Evolutionary conservation across 2,888 invertebrate species (phyloP), one percentile per base, ranked within the genome.

Genomic region (Trichogramma evanescens): DNA sequence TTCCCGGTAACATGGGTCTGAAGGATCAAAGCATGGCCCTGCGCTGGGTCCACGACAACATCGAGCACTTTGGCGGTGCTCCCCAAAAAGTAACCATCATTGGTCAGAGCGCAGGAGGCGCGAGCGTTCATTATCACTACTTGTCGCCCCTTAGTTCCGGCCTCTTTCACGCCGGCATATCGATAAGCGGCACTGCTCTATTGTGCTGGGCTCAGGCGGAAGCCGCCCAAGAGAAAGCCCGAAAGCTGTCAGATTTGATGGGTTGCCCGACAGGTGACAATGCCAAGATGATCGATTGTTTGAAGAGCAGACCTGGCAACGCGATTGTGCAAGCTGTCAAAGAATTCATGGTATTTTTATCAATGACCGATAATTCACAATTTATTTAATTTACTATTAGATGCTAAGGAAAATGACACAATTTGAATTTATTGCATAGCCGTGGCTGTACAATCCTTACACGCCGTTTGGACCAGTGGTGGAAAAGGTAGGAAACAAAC

Each of bases 401-500:
- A 44, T 4, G 10, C 45, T 43, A 26, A 50, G 50, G 9, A 45
- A 3, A 50, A 40, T 50, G 38, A 43, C 6, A 43, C 40, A 40
- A 13, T 43, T 38, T 26, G 4, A 42, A 42, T 42, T 4, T 40
- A 56, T 42, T 49, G 8, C 41, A 41, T 10, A 83, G 82, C 80
- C 82, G 26, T 84, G 81, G 79, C 74, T 85, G 13, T 86, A 86
- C 69, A 83, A 85, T 73, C 84, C 89, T 62, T 88, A 87, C 72
- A 83, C 87, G 0, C 86, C 88, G 0, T 89, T 90, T 72, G 87
- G 85, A 0, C 88, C 89, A 0, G 87, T 87, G 0, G 80, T 86
- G 0, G 91, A 91, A 68, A 73, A 71, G 43, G 78, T 76, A 67
- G 74, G 79, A 1, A 78, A 82, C 13, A 79, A 83, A 38, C 82